These are phyloP conservation scores for Cheilosia urbana DNA, from an alignment of 2,888 invertebrate species.

Conservation along the genomic window DNA sequence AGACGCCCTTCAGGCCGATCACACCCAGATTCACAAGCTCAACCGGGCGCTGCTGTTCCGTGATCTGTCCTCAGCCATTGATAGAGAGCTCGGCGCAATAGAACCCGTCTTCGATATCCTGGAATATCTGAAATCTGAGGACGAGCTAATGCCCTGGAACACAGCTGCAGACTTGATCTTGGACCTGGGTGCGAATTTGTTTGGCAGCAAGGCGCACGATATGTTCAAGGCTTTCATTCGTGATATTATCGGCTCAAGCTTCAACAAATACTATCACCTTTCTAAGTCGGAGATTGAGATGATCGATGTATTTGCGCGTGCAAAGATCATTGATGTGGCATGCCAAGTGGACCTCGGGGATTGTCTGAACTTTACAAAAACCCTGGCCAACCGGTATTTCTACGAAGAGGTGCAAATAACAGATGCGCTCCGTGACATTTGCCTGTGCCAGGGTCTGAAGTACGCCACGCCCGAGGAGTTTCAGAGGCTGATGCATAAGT, in stretches of 20 bases:
- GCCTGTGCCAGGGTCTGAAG: slow-evolving; percentile 79
- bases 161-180: slow-evolving; percentile 84
- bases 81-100: slow-evolving; percentile 86
- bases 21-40: slow-evolving; percentile 88
- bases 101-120: slow-evolving; percentile 85
- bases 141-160: slow-evolving; percentile 89
- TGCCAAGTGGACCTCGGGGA: slow-evolving; percentile 79
- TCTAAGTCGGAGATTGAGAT: slow-evolving; percentile 55
- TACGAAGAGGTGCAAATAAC: slow-evolving; percentile 77
- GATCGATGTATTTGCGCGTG: slow-evolving; percentile 59
- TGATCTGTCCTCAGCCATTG: slow-evolving; percentile 87
- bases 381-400: slow-evolving; percentile 78
- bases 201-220: slow-evolving; percentile 77
- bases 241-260: slow-evolving; percentile 78
- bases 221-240: slow-evolving; percentile 79
- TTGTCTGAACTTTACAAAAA: slow-evolving; percentile 79
- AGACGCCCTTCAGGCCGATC: slow-evolving; percentile 86
- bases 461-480: slow-evolving; percentile 79
- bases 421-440: slow-evolving; percentile 75
- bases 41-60: slow-evolving; percentile 94
- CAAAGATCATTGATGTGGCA: slow-evolving; percentile 78
- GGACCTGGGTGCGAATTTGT: slow-evolving; percentile 77
- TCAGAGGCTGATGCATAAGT: slow-evolving; percentile 76
- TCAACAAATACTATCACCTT: slow-evolving; percentile 73
- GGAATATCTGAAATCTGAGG: slow-evolving; percentile 86